These are phyloP conservation scores for Acheta domesticus DNA, from an alignment of 2,888 invertebrate genomes.

Conservation along the genomic window DNA sequence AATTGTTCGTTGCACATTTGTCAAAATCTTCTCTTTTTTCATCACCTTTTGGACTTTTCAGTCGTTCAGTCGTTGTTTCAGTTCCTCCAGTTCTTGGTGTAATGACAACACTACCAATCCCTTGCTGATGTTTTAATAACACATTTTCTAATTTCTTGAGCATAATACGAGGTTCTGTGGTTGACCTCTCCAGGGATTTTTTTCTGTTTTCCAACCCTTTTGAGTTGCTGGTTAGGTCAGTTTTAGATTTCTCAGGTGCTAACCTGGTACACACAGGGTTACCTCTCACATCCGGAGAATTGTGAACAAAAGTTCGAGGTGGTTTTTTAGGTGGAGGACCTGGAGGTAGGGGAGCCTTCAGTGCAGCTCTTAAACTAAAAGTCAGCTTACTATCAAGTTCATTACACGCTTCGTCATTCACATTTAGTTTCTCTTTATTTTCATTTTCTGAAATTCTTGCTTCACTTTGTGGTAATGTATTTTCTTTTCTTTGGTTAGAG, in stretches of 20 bases:
- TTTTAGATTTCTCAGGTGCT: neutral
- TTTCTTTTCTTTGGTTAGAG: neutral
- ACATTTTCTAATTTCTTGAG: conserved; percentile 62
- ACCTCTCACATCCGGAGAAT: neutral
- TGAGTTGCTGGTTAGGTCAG: neutral
- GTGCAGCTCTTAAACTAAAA: conserved; percentile 62
- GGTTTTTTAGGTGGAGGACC: conserved; percentile 76
- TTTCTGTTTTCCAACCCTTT: conserved; percentile 28
- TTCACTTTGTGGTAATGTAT: neutral
- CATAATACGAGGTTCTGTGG: conserved; percentile 57
- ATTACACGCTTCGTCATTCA: neutral
- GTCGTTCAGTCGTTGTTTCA: neutral
- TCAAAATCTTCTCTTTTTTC: neutral
- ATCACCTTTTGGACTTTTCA: neutral
- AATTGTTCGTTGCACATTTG: neutral
- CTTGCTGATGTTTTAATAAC: conserved; percentile 51
- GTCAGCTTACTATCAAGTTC: conserved; percentile 41
- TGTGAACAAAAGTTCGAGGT: conserved; percentile 60
- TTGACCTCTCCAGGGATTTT: conserved; percentile 38
- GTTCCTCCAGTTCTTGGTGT: conserved; percentile 26
- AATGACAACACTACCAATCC: conserved; percentile 26
- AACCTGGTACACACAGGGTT: neutral
- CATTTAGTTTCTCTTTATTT: neutral
- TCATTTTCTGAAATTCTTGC: neutral
- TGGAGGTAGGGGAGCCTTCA: conserved; percentile 63